A percentile compares a stretch with the other conserved stretches of the same genome.
Evolutionary conservation across 2,797 vertebrate species (phyloP).

Genomic region (Hypotaenidia philippensis): DNA sequence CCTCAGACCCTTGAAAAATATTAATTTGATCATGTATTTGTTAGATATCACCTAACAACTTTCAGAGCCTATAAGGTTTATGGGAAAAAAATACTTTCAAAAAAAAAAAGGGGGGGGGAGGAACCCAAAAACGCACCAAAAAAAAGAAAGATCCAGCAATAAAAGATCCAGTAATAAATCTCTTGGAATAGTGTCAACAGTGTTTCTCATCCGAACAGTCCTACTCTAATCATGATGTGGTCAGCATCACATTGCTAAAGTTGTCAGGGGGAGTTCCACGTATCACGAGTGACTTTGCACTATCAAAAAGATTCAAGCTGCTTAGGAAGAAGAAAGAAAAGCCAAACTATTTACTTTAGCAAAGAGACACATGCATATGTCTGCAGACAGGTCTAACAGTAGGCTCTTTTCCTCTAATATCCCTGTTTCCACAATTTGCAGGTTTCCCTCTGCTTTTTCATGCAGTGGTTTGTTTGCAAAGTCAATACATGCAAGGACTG

Average conservation of each 20-base stretch:
- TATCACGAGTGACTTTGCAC: neutral
- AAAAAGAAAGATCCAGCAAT: neutral
- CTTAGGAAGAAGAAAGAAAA: neutral
- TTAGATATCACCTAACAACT: neutral
- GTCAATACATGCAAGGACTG: neutral
- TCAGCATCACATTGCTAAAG: neutral
- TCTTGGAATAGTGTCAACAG: neutral
- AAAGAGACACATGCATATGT: neutral
- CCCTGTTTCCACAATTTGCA: neutral
- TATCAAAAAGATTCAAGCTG: neutral
- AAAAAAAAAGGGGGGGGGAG: too few species aligned
- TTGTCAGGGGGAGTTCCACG: neutral
- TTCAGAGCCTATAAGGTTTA: neutral
- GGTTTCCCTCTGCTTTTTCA: neutral
- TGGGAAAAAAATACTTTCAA: fast-evolving
- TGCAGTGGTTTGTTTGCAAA: neutral
- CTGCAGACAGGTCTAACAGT: neutral
- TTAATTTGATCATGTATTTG: conserved; percentile 13
- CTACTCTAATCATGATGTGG: neutral
- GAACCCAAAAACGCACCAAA: too few species aligned
- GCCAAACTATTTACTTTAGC: neutral
- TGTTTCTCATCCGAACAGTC: neutral
- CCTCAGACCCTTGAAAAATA: conserved; percentile 48
- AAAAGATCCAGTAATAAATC: neutral
- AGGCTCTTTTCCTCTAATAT: neutral